Evolutionary conservation across 2,113 vertebrate species (phyloP), one percentile per base, ranked within the genome.

Genomic region (Chionomys nivalis): DNA sequence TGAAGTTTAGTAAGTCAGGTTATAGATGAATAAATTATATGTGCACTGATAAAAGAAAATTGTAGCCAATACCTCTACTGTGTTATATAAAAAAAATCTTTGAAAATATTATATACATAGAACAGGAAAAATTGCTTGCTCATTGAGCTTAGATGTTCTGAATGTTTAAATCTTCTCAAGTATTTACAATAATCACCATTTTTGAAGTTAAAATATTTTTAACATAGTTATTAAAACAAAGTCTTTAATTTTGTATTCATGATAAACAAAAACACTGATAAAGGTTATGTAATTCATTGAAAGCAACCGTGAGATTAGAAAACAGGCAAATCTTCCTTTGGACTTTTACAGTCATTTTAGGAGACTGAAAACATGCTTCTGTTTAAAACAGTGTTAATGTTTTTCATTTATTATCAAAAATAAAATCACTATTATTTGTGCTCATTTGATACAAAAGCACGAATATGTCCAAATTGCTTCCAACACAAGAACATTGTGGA

Each of bases 371-470:
- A 77, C 44, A 91, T 63, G 88, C 5, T 52, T 7, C 93, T 88
- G 9, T 28, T 81, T 31, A 3, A 92, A 78, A 61, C 44, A 5
- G 68, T 4, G 78, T 96, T 78, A n/a, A 94, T 91, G 44, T 91
- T 82, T 96, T 5, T 82, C 75, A n/a, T 77, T 5, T 61, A 5
- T 93, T 98, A 52, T 3, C 33, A 81, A 97, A 61, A 95, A 77
- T 47, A 55, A 85, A 90, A 42, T 0, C 6, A 70, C 79, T 58
- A 0, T 23, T 44, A 36, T 76, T 73, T 79, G 21, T 24, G 17
- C 93, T 96, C 91, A 95, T 86, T 52, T 93, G 36, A 95, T 39
- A 94, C 92, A 78, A 89, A 86, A 33, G 24, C 55, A 52, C 13
- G 66, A 94, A 39, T 79, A 52, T 26, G 44, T 88, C 16, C 55